Evolutionary conservation across 2,888 invertebrate genomes (phyloP).

Genomic region (Julus scandinavius): DNA sequence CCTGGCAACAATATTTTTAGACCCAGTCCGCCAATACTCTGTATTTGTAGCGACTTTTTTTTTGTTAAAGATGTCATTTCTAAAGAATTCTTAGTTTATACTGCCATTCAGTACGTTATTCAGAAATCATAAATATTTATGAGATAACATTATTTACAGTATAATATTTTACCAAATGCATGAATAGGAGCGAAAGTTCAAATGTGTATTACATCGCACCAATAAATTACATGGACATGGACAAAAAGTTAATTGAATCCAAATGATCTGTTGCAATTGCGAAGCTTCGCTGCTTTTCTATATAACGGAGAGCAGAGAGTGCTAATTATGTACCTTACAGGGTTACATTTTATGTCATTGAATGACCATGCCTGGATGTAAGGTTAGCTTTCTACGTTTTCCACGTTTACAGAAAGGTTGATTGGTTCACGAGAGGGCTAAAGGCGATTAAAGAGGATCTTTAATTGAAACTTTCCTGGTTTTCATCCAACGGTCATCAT

Average conservation of each 20-base stretch:
- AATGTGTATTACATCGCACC: neutral
- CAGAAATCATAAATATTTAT: no score
- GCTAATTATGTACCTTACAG: conserved; percentile 15
- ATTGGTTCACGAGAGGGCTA: neutral
- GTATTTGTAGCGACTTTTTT: no score
- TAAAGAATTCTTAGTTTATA: no score
- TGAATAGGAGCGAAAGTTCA: neutral
- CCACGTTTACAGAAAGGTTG: neutral
- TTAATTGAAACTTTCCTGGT: neutral
- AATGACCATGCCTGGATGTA: neutral
- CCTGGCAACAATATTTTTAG: no score
- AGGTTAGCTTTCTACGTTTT: neutral
- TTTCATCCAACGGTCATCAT: neutral
- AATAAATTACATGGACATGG: neutral
- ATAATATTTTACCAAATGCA: no score
- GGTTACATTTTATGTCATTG: conserved; percentile 22
- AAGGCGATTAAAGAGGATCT: conserved; percentile 4
- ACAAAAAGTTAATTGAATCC: conserved; percentile 24
- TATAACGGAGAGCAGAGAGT: neutral
- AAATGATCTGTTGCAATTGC: neutral
- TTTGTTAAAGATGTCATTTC: no score
- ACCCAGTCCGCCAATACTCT: no score
- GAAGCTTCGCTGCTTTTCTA: neutral
- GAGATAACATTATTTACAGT: no score
- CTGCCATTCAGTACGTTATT: no score